These are phyloP conservation scores for Ciconia stormi DNA, from an alignment of 2,113 vertebrate species.

Conservation along the genomic window DNA sequence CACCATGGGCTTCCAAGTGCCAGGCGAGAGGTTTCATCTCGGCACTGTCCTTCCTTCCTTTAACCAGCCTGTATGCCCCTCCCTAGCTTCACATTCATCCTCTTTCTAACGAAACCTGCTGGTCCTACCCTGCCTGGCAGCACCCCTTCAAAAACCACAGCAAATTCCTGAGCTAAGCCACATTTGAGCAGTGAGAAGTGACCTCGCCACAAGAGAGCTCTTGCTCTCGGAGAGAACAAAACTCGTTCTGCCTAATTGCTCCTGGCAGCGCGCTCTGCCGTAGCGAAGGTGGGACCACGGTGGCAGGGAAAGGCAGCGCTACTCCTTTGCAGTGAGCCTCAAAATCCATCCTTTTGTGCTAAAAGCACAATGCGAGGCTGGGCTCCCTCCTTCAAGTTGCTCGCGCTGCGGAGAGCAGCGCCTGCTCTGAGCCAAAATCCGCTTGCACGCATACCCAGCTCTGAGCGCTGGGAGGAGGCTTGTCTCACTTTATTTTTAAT, in stretches of 20 bases:
- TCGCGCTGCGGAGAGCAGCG: background rate
- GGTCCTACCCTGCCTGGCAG: background rate
- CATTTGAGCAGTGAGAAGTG: accelerated
- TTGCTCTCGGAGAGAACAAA: background rate
- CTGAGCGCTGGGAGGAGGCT: accelerated
- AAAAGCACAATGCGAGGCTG: background rate
- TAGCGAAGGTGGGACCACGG: background rate
- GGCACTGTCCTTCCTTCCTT: background rate
- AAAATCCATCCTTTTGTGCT: background rate
- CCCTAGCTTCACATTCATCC: accelerated
- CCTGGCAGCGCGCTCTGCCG: background rate
- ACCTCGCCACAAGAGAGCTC: background rate
- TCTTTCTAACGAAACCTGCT: background rate
- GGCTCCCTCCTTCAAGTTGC: background rate
- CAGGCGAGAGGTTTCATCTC: background rate
- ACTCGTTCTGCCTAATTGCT: background rate
- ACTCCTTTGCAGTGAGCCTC: background rate
- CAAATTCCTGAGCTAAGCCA: background rate
- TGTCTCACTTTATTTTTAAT: background rate
- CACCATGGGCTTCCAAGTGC: background rate
- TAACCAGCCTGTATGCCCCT: too few species aligned
- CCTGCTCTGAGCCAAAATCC: background rate
- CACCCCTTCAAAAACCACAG: background rate
- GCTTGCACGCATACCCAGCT: background rate
- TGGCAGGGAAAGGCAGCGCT: background rate